Base-by-base conservation (phyloP, 2,888 invertebrate species). In the Hybos culiciformis region DNA sequence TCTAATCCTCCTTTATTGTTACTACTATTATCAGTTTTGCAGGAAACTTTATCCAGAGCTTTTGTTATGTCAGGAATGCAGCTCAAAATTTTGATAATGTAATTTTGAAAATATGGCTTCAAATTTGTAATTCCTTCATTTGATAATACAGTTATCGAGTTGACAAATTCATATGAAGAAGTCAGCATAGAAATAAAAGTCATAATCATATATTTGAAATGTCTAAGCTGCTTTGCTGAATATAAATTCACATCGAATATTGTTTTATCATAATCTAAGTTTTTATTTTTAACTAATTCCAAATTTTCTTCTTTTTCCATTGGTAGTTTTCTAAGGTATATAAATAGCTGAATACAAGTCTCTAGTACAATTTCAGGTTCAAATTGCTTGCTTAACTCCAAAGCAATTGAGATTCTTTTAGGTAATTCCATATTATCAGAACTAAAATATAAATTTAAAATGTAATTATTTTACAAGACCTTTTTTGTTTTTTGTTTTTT, bases 171-270 rank as follows among this genome's bases (percentile, higher is more conserved):
- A 1, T 75, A 66, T 0, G 78, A 77, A 2, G 81, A 75, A 40
- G 87, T 68, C 31, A 88, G 70, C 15, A 71, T 73, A 8, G 78
- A 75, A 39, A 87, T 70, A 51, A 86, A 84, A 20, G 80, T 80
- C 15, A 91, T 68, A 19, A 83, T 69, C 0, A 80, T 73, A 56
- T 87, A 90, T 64, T 85, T 90, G 60, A 81, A 91, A 60, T 91
- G 87, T 3, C 87, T 73, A 41, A 90, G 68, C 51, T 90, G 83
- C 55, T 83, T 81, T 0, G 80, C 71, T 0, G 77, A 76, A 52
- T 78, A 78, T 1, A 70, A 69, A 7, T 70, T 71, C 0, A 81
- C 68, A 56, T 80, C 74, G 50, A 81, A 82, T 39, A 82, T 69
- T 5, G 53, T 46, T 23, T 43, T 41, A 33, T 56, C 52, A 1